These are phyloP conservation scores for Craseonycteris thonglongyai DNA, from an alignment of 2,113 vertebrate genomes.

Conservation along the genomic window DNA sequence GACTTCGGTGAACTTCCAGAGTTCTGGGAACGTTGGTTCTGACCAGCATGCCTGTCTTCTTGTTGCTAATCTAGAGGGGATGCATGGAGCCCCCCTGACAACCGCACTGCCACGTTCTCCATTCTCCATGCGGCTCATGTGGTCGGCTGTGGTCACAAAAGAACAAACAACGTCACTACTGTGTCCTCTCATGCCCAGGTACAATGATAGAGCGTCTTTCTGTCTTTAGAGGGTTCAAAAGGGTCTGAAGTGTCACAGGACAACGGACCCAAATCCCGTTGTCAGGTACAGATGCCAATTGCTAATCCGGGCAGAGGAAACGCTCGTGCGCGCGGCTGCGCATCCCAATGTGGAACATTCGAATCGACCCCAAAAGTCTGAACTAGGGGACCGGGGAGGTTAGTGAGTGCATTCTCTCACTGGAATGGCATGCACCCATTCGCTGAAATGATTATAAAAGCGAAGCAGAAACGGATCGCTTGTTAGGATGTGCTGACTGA, in stretches of 20 bases:
- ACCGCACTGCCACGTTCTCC: neutral
- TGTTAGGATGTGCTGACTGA: neutral
- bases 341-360: rapidly evolving
- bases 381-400: neutral
- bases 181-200: neutral
- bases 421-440: neutral
- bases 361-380: neutral
- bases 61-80: neutral
- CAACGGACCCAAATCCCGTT: rapidly evolving
- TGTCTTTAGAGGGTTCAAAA: neutral
- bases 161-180: neutral
- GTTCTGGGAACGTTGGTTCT: neutral
- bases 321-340: rapidly evolving
- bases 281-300: rapidly evolving
- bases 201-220: neutral
- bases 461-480: neutral
- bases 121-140: neutral
- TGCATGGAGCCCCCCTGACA: neutral
- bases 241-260: neutral
- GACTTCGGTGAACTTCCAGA: neutral
- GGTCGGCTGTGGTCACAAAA: neutral
- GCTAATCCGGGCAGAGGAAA: neutral
- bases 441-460: neutral
- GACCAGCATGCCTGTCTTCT: neutral
- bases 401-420: rapidly evolving